These are phyloP conservation scores for Sebastiscus albofasciatus DNA, from an alignment of 2,797 vertebrate genomes.

Conservation along the genomic window DNA sequence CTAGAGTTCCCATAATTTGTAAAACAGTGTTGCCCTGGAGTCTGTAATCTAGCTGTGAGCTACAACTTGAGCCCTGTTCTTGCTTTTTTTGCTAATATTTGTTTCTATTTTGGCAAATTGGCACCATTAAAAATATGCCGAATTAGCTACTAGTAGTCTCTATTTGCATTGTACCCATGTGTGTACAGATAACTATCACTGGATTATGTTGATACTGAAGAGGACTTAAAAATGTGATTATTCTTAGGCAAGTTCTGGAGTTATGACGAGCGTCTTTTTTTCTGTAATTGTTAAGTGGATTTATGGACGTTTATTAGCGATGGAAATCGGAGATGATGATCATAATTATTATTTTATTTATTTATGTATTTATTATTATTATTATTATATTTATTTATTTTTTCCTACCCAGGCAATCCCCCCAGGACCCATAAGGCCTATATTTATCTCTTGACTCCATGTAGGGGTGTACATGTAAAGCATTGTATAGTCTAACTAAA, in stretches of 20 bases:
- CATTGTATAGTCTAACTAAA: no score
- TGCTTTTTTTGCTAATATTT: background rate
- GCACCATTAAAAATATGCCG: background rate
- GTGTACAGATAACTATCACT: no score
- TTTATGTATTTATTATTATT: no score
- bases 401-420: no score
- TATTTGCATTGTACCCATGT: background rate
- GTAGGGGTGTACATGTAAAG: no score
- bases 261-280: background rate
- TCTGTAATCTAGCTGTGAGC: background rate
- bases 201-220: background rate
- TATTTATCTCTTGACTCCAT: background rate
- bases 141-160: background rate
- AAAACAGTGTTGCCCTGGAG: background rate
- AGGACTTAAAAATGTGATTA: background rate
- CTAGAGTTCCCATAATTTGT: background rate
- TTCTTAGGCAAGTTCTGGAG: background rate
- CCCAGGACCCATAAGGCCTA: no score
- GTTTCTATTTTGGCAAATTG: background rate
- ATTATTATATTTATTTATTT: no score
- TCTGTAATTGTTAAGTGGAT: background rate
- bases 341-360: no score
- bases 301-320: background rate
- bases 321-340: background rate
- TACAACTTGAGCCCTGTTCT: background rate